Base-by-base conservation (phyloP, 2,888 invertebrate genomes). In the Troides oblongomaculatus region DNA sequence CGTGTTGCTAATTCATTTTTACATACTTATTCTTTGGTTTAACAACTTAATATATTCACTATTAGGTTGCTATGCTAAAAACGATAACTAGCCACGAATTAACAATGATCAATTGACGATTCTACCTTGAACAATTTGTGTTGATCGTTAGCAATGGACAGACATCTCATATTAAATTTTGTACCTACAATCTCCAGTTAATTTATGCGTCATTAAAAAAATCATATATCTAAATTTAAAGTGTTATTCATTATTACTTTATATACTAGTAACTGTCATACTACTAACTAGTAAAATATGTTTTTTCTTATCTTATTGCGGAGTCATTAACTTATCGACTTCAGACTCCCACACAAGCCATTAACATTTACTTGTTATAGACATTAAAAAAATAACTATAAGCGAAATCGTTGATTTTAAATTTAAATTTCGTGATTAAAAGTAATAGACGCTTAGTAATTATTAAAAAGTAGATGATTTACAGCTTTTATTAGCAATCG, bases 1-100 rank as follows among this genome's bases (percentile, higher is more conserved):
- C 58, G n/a, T 66, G 63, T 60, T 56, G 25, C 63, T 60, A 66
- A 66, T 59, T 64, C 30, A 66, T 70, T 46, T 69, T 1, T 58
- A 4, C 57, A 23, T 58, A 23, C 57, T 58, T 58, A 25, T 58
- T 58, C 23, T 58, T 21, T 57, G n/a, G 7, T 58, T 2, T n/a
- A n/a, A n/a, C 53, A 2, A 53, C 18, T 53, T 53, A 46, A 46
- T 46, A 46, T 46, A 46, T 46, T 46, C 46, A 14, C 46, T 46
- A 46, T 46, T 46, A 10, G 14, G 46, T 46, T 46, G 14, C 12
- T 46, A 53, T 53, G 18, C n/a, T 18, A 46, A 46, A 14, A 46
- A 46, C 14, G 46, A 14, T 46, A 14, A 53, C n/a, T 53, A 50
- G 18, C 18, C 50, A 14, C 18, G 17, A 53, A n/a, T 5, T n/a